A percentile compares a stretch with the other conserved stretches of the same genome.
phyloP scores from a whole-genome alignment of 2,113 vertebrate species.

The Etheostoma cragini region DNA sequence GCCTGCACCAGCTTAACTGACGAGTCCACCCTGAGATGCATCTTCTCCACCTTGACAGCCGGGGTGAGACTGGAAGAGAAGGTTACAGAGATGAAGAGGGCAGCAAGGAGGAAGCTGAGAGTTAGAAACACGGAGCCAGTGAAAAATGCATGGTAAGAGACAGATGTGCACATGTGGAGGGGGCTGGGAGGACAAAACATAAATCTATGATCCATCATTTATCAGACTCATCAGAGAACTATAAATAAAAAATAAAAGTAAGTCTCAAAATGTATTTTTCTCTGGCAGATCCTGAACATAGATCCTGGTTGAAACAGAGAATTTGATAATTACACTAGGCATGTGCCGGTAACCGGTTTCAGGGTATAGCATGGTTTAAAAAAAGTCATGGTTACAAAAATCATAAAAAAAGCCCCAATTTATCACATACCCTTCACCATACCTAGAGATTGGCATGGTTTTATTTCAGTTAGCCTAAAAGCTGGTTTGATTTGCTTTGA shows the following conservation, averaged over 20 bases:
- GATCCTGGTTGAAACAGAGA: neutral
- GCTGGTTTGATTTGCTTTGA: no score
- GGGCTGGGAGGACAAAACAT: constrained; percentile 69
- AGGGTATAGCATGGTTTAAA: no score
- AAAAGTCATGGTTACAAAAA: no score
- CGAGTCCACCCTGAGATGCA: constrained; percentile 92
- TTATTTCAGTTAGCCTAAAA: no score
- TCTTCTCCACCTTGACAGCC: constrained; percentile 96
- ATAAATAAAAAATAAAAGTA: neutral
- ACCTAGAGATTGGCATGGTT: no score
- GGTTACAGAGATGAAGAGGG: constrained; percentile 74
- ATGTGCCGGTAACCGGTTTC: no score
- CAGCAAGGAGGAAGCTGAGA: constrained; percentile 68
- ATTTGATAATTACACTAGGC: neutral
- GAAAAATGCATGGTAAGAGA: constrained; percentile 64
- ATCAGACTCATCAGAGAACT: constrained; percentile 1
- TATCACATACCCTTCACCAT: no score
- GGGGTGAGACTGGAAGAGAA: constrained; percentile 89
- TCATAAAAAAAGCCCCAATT: no score
- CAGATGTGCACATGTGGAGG: constrained; percentile 66
- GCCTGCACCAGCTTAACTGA: constrained; percentile 90
- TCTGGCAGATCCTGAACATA: neutral
- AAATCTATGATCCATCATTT: constrained; percentile 46
- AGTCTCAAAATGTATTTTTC: neutral
- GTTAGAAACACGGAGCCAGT: constrained; percentile 74